These are phyloP conservation scores for Machaerirhynchus nigripectus DNA, from an alignment of 2,113 vertebrate genomes.

Conservation along the genomic window DNA sequence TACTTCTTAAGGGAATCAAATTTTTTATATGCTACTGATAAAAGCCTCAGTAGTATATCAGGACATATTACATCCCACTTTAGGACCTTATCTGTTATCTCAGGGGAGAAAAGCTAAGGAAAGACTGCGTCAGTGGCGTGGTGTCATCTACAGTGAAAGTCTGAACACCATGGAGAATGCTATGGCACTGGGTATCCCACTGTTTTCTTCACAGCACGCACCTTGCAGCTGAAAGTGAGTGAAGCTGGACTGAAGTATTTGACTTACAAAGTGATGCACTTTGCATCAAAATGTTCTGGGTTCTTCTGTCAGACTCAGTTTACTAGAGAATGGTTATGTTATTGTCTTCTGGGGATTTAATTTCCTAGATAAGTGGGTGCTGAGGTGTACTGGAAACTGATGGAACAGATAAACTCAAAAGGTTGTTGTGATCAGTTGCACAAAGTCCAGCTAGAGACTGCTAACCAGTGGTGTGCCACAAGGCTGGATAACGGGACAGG, in stretches of 20 bases:
- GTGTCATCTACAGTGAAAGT: background rate
- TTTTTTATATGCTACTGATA: background rate
- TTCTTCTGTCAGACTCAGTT: background rate
- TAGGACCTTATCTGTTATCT: background rate
- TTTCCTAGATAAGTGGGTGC: background rate
- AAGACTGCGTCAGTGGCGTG: fast-evolving
- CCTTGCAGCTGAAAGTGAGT: background rate
- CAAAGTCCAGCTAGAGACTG: background rate
- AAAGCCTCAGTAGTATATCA: background rate
- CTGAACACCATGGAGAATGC: background rate
- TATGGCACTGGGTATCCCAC: background rate
- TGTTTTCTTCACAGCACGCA: background rate
- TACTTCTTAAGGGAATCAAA: background rate
- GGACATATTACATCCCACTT: background rate
- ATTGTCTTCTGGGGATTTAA: background rate
- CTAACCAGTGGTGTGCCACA: background rate
- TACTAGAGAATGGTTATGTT: background rate
- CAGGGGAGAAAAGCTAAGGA: background rate
- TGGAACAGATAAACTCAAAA: background rate
- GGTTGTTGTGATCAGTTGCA: background rate
- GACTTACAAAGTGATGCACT: background rate
- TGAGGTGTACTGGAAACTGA: background rate
- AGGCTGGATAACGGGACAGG: background rate
- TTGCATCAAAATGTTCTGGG: background rate
- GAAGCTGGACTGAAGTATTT: background rate